phyloP scores from a whole-genome alignment of 2,888 invertebrate species.

The Mimachlamys varia region DNA sequence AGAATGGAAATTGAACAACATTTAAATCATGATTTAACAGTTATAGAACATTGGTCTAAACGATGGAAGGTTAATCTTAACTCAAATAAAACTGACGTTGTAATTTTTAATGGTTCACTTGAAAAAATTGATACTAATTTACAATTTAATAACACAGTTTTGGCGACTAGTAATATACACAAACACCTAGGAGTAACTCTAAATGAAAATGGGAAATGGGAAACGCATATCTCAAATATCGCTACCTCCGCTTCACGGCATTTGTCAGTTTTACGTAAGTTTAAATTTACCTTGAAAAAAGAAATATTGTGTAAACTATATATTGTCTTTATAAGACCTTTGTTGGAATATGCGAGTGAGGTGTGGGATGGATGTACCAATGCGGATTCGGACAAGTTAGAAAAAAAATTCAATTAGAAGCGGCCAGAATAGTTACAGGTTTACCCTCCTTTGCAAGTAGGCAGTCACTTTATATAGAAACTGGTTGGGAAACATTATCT shows the following conservation, averaged over 20 bases:
- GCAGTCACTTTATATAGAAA: slow-evolving; percentile 36
- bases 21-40: too few relatives aligned
- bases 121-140: neutral
- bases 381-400: neutral
- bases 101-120: neutral
- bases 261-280: slow-evolving; percentile 40
- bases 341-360: slow-evolving; percentile 41
- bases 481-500: slow-evolving; percentile 18
- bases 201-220: slow-evolving; percentile 28
- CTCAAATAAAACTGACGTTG: slow-evolving; percentile 36
- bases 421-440: slow-evolving; percentile 38
- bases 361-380: slow-evolving; percentile 39
- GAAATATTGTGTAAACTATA: slow-evolving; percentile 32
- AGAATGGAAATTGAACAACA: too few relatives aligned
- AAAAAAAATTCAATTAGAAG: slow-evolving; percentile 37
- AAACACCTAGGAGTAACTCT: slow-evolving; percentile 42
- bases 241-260: slow-evolving; percentile 16
- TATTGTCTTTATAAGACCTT: slow-evolving; percentile 34
- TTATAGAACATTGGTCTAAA: too few relatives aligned
- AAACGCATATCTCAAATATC: slow-evolving; percentile 24
- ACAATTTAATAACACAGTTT: neutral
- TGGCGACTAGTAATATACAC: neutral
- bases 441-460: slow-evolving; percentile 35
- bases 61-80: slow-evolving; percentile 22
- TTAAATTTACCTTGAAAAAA: slow-evolving; percentile 40